Percentiles rank a stretch among this genome's conserved stretches.
phyloP scores from a whole-genome alignment of 1,140 invertebrate species.

The Zelostemma sp. region DNA sequence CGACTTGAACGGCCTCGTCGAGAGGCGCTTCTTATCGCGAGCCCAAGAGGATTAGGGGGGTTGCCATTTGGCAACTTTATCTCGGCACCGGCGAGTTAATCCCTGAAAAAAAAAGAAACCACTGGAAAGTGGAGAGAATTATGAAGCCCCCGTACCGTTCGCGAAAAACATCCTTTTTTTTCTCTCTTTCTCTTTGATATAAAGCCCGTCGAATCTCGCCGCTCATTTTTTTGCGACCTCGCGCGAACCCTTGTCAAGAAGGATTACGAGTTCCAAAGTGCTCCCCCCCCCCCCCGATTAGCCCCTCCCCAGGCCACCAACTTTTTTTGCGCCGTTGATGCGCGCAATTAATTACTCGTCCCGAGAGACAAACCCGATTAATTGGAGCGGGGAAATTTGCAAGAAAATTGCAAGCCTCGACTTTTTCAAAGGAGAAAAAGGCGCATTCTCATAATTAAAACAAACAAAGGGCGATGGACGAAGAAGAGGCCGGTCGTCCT shows the following conservation, averaged over 20 bases:
- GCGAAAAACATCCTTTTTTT: constrained; percentile 2
- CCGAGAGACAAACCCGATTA: constrained; percentile 1
- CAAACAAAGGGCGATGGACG: constrained; percentile 60
- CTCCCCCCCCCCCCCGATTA: constrained; percentile 15
- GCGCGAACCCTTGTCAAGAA: constrained; percentile 30
- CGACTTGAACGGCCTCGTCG: background rate
- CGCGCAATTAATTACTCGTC: constrained; percentile 4
- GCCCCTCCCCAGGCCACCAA: background rate
- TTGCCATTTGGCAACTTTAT: constrained; percentile 40
- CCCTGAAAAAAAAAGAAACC: background rate
- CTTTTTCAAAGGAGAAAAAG: constrained; percentile 21
- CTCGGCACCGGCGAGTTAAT: constrained; percentile 20
- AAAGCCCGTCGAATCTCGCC: constrained; percentile 22
- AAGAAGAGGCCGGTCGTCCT: constrained; percentile 50
- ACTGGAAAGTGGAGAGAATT: constrained; percentile 22
- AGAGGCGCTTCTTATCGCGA: constrained; percentile 12
- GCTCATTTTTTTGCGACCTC: background rate
- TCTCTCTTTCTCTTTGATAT: constrained; percentile 16
- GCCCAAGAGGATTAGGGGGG: constrained; percentile 56
- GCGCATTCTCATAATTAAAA: constrained; percentile 59
- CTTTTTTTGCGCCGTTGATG: background rate
- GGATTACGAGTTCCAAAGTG: constrained; percentile 24
- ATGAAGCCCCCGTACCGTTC: constrained; percentile 17
- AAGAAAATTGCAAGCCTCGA: too few relatives aligned
- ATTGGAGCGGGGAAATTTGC: constrained; percentile 9